Base-by-base conservation (phyloP, 2,113 vertebrate species). In the Chaetodon trifascialis region DNA sequence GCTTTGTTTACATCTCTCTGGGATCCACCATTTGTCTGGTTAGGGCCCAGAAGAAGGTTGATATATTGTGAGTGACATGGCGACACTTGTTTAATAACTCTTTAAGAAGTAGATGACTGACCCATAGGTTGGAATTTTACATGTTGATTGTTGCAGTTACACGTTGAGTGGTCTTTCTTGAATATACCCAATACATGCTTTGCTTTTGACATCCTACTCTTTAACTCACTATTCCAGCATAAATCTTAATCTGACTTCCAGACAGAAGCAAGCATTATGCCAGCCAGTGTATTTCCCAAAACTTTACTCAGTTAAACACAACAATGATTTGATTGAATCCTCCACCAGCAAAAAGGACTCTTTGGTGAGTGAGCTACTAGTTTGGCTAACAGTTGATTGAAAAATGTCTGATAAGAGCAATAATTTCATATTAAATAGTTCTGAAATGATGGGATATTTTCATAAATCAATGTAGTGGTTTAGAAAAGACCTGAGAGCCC, bases 401-500 rank as follows among this genome's bases (percentile, higher is more conserved):
- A 58, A 30, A 59, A 69, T 1, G 9, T 25, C n/a, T 30, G 63
- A 71, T 55, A 40, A 40, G 40, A 59, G 21, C 1, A 14, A 30
- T 30, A 30, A 30, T 30, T 12, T 60, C 49, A 5, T 38, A 19
- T 75, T 75, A 23, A 78, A 38, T 54, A 59, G 23, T 65, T 30
- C 58, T 5, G 21, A 73, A n/a, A 38, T 7, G 10, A 38, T 54
- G 10, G 4, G 19, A 73, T 54, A 0, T n/a, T n/a, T 67, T 85
- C 15, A 84, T 14, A 59, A 76, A 77, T 76, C 5, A 78, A 25
- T 23, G 42, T 23, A 73, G 56, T 63, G 56, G 54, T 47, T 76
- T 65, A 64, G 71, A 76, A 84, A 87, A 88, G 71, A 71, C 84
- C 73, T 71, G 73, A 88, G 82, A 87, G 78, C 58, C 79, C 40